A percentile compares a stretch with the other conserved stretches of the same genome.
phyloP scores from a whole-genome alignment of 2,113 vertebrate species.

The Rhabdomys dilectus region DNA sequence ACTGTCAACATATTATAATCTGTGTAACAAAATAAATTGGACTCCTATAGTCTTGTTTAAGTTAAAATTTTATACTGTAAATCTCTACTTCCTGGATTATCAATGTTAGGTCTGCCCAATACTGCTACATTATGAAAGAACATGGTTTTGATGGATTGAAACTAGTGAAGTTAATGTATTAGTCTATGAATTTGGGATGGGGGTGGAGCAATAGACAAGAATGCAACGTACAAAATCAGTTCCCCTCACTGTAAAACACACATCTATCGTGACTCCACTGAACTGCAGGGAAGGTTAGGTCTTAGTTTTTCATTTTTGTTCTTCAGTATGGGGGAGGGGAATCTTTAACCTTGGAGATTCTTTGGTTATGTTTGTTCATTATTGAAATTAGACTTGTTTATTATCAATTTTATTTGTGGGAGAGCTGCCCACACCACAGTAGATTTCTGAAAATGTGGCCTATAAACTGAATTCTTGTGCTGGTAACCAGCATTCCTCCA shows the following conservation, averaged over 20 bases:
- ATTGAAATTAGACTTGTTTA: neutral
- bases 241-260: neutral
- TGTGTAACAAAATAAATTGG: conserved; percentile 19
- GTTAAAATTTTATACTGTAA: conserved; percentile 34
- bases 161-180: neutral
- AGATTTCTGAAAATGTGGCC: conserved; percentile 1
- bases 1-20: neutral
- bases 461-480: neutral
- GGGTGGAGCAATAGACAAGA: neutral
- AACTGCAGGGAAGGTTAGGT: neutral
- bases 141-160: neutral
- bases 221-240: neutral
- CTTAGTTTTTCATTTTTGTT: neutral
- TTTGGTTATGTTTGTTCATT: neutral
- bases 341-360: neutral
- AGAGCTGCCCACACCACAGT: neutral
- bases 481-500: neutral
- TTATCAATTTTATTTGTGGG: neutral
- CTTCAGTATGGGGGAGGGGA: neutral
- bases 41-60: neutral
- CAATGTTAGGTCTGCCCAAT: conserved; percentile 15
- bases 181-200: neutral
- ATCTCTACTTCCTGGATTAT: neutral
- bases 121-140: conserved; percentile 25
- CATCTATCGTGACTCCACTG: neutral